Percentiles rank a stretch among this genome's conserved stretches.
phyloP scores from a whole-genome alignment of 2,113 vertebrate genomes.

The Boleophthalmus pectinirostris region DNA sequence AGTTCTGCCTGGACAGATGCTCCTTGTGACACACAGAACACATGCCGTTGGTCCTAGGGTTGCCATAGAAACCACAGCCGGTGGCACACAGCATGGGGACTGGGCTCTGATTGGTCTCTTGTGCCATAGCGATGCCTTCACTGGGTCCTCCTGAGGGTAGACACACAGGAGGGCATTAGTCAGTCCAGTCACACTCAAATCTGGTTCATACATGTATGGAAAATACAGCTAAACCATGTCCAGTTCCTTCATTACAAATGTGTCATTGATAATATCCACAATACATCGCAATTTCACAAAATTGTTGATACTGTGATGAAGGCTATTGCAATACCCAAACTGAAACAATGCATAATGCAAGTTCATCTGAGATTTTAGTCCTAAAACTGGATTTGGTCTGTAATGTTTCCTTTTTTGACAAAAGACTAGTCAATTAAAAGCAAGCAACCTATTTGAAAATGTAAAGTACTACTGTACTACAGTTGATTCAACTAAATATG shows the following conservation, averaged over 20 bases:
- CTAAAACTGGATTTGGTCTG: too few relatives aligned
- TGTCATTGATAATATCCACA: too few relatives aligned
- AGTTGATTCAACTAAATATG: too few relatives aligned
- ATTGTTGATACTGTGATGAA: too few relatives aligned
- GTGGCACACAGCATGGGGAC: slow-evolving; percentile 96
- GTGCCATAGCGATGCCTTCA: slow-evolving; percentile 82
- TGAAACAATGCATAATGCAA: too few relatives aligned
- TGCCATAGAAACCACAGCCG: slow-evolving; percentile 98
- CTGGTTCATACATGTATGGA: not conserved
- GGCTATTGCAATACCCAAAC: too few relatives aligned
- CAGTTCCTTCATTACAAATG: not conserved
- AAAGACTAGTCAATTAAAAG: too few relatives aligned
- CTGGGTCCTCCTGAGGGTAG: not conserved
- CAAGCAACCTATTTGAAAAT: too few relatives aligned
- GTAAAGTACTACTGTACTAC: too few relatives aligned
- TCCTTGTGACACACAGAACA: slow-evolving; percentile 99
- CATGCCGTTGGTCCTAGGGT: slow-evolving; percentile 97
- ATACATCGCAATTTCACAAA: too few relatives aligned
- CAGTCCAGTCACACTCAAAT: not conserved
- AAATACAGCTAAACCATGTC: not conserved
- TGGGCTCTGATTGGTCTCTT: slow-evolving; percentile 97
- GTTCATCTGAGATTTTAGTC: too few relatives aligned
- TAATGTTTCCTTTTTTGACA: too few relatives aligned
- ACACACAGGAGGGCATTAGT: not conserved
- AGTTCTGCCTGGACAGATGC: slow-evolving; percentile 96